Percentiles rank a stretch among this genome's conserved stretches.
Evolutionary conservation across 2,113 vertebrate species (phyloP).

Genomic region (Notarius quadriscutis): DNA sequence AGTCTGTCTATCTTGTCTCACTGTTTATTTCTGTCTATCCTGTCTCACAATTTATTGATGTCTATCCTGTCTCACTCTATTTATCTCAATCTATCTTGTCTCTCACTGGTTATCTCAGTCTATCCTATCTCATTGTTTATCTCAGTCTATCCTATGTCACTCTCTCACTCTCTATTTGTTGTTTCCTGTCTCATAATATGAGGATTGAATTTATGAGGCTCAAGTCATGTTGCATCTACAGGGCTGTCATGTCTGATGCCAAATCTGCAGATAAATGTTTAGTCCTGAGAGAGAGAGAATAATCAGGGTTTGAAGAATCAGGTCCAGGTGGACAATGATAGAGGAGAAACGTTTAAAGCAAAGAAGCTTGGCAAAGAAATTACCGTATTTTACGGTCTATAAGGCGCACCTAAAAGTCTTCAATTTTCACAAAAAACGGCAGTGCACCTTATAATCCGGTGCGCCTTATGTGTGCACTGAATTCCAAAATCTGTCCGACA

Average conservation of each 20-base stretch:
- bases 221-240: neutral
- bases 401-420: too few relatives aligned
- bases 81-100: neutral
- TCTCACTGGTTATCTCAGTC: neutral
- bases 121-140: neutral
- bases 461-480: too few relatives aligned
- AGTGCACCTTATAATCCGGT: too few relatives aligned
- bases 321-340: slow-evolving; percentile 12
- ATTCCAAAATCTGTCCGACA: too few relatives aligned
- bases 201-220: neutral
- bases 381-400: too few relatives aligned
- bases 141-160: neutral
- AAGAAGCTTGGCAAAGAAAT: slow-evolving; percentile 45
- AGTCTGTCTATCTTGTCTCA: neutral
- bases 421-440: too few relatives aligned
- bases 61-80: neutral
- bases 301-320: slow-evolving; percentile 22
- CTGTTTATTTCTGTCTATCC: neutral
- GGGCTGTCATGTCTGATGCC: neutral
- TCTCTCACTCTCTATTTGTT: neutral
- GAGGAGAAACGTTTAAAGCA: slow-evolving; percentile 1
- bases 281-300: neutral
- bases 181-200: neutral
- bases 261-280: neutral
- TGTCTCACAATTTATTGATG: neutral